Evolutionary conservation across 2,797 vertebrate species (phyloP), one percentile per base, ranked within the genome.

Genomic region (Coregonus suidteri): DNA sequence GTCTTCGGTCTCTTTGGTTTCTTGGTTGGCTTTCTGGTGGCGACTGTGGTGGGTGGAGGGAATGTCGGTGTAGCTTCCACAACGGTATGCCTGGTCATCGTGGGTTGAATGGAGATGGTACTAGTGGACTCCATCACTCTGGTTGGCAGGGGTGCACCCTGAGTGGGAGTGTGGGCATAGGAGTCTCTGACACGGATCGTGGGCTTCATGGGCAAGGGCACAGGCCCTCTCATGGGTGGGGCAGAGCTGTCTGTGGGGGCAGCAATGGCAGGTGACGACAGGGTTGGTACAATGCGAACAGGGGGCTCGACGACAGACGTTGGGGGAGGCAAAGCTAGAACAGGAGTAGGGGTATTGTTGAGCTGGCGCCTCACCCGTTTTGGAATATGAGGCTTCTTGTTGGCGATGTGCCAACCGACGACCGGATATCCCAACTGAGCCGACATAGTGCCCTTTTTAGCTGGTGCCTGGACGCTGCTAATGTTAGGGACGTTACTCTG

Each of bases 321-420:
- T 14, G 98, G 97, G 0, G 97, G 97, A 15, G 95, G 94, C 0
- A 96, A 91, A 0, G 89, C 84, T 51, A 94, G 88, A 14, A 93
- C 84, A 0, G 94, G 94, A 0, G 98, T 95, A 0, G 98, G 97
- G 1, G 97, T 98, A 89, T 96, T 97, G n/a, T 96, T 95, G 67
- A 99, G 92, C 67, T 97, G 96, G 56, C 98, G 92, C 79, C 97
- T 93, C 65, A 97, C 94, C 65, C 98, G 94, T 88, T 97, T 98
- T 11, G 96, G 95, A 67, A 96, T 85, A 37, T 96, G 94, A 35
- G 97, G 96, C 79, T 99, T 99, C 90, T 99, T 99, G 90, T 99
- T 99, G 71, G 98, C 97, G 0, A 99, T 98, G 84, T 99, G 98
- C 98, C 98, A 99, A 5, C 98, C 98, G 64, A 99, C 97, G 53